phyloP scores from a whole-genome alignment of 2,888 invertebrate genomes.

The Nowickia ferox region DNA sequence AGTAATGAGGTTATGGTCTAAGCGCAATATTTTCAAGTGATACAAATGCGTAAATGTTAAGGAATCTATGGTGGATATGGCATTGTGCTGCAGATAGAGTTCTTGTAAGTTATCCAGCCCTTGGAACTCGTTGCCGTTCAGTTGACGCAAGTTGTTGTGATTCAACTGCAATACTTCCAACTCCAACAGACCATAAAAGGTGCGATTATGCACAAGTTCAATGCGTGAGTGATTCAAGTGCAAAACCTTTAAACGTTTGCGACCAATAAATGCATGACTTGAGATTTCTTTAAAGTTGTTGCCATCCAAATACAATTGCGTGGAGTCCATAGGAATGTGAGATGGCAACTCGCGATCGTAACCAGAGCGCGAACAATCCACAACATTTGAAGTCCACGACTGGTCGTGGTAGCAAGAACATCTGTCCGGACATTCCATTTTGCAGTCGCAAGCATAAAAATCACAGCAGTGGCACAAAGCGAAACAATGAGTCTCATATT shows the following conservation, averaged over 20 bases:
- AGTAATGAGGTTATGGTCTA: conserved; percentile 92
- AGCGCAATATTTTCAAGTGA: conserved; percentile 91
- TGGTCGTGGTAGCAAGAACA: conserved; percentile 98
- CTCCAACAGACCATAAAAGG: conserved; percentile 93
- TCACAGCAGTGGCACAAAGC: conserved; percentile 98
- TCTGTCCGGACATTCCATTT: conserved; percentile 96
- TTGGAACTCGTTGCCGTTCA: conserved; percentile 93
- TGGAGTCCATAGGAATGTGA: conserved; percentile 97
- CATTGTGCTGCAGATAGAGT: conserved; percentile 93
- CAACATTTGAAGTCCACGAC: conserved; percentile 96
- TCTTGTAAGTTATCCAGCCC: conserved; percentile 92
- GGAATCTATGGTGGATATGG: conserved; percentile 91
- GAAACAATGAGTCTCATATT: conserved; percentile 96
- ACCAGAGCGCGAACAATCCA: conserved; percentile 93
- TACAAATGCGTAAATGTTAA: conserved; percentile 92
- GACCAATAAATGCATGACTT: conserved; percentile 96
- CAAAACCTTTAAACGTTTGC: conserved; percentile 93
- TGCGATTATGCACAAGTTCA: conserved; percentile 92
- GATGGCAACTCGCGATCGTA: conserved; percentile 92
- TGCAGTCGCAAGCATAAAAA: conserved; percentile 98
- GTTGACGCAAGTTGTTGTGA: conserved; percentile 91
- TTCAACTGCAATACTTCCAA: conserved; percentile 93
- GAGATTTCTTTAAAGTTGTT: conserved; percentile 94
- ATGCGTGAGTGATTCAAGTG: conserved; percentile 95
- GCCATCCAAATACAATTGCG: conserved; percentile 96